Evolutionary conservation across 2,113 vertebrate species (phyloP), one percentile per base, ranked within the genome.

Genomic region (Ardeotis arabs): DNA sequence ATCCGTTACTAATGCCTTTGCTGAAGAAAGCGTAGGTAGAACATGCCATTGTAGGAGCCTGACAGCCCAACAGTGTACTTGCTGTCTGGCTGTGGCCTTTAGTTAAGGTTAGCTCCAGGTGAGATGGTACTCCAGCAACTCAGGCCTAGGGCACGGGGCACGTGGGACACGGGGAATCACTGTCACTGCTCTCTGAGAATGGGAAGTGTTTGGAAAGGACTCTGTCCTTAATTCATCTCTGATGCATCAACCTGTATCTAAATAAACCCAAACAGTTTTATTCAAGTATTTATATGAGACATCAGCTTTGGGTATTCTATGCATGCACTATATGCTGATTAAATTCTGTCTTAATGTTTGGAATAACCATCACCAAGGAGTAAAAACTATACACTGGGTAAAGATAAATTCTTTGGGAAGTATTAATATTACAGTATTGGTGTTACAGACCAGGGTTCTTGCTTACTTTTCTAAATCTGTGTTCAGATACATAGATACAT

Each of bases 151-250:
- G 15, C 0, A 3, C 4, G 56, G 8, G 19, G 87, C 37, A 9
- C 0, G 0, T 31, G 44, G 62, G 19, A 41, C 12, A 3, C 10
- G 1, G 41, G 19, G 27, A 56, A 3, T 78, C 24, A 14, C 12
- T 31, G 10, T 45, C 83, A 27, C 1, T 2, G n/a, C 37, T 50
- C 6, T n/a, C 6, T 35, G n/a, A 35, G 49, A 76, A 29, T 33
- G 21, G n/a, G 53, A 19, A 0, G 0, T 45, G 44, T 84, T 79
- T 75, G 28, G 37, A 72, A 60, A 60, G 44, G 20, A 15, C 15
- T 79, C 31, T 23, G 6, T 55, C 25, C 49, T 83, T 68, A 72
- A 50, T 55, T 39, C 5, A 7, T 29, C 14, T 85, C 44, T 62
- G 3, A 3, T n/a, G 35, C 12, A 53, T 8, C 18, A 59, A 64